Conservation (phyloP, 2,797 vertebrate genomes). For the Rhinichthys osculus region DNA sequence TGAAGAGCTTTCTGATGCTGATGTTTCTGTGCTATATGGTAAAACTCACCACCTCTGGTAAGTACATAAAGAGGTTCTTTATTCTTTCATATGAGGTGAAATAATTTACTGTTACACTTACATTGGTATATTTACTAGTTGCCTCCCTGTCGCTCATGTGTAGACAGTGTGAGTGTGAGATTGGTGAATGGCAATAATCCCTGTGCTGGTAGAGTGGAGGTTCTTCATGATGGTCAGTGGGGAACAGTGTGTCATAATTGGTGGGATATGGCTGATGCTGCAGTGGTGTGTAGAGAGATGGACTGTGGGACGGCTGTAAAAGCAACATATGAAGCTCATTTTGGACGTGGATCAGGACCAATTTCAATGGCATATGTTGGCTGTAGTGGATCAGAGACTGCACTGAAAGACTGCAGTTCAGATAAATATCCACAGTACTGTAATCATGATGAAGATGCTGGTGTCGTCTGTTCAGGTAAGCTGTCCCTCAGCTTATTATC, state of each 20-base stretch:
- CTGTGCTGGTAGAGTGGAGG: slow-evolving; percentile 4
- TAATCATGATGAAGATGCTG: slow-evolving; percentile 70
- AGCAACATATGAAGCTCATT: fast-evolving
- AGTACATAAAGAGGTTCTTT: not conserved
- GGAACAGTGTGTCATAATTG: slow-evolving; percentile 29
- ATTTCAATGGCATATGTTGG: fast-evolving
- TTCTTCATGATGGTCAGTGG: not conserved
- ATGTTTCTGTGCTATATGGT: not conserved
- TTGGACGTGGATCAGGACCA: not conserved
- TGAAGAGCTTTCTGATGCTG: not conserved
- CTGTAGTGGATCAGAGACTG: slow-evolving; percentile 62
- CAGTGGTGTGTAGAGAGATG: slow-evolving; percentile 14
- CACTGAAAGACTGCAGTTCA: slow-evolving; percentile 38
- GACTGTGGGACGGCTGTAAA: not conserved
- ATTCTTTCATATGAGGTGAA: not conserved
- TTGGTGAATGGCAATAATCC: not conserved
- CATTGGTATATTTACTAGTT: not conserved
- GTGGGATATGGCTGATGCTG: slow-evolving; percentile 40
- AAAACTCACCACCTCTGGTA: not conserved
- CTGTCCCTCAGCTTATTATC: not conserved
- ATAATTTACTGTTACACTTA: not conserved
- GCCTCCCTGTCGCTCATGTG: not conserved
- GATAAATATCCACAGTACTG: not conserved
- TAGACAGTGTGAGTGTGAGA: not conserved
- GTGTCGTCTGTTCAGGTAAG: slow-evolving; percentile 59